Evolutionary conservation across 2,797 vertebrate genomes (phyloP).

Genomic region (Melanotaenia maccullochi): DNA sequence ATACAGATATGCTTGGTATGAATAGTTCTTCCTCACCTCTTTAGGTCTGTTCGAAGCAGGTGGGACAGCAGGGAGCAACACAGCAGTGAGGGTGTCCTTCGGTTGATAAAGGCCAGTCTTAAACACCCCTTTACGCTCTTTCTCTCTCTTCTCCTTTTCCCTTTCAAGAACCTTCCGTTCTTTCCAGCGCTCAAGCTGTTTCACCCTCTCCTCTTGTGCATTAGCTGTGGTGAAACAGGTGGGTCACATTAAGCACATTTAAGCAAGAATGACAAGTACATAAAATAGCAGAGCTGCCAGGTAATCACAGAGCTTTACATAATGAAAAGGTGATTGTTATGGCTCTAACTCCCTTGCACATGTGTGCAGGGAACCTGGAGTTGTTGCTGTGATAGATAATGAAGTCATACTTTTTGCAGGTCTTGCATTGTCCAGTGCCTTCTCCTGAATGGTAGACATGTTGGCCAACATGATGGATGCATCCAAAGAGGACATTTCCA

Average conservation of each 20-base stretch:
- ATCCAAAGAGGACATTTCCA: conserved; percentile 73
- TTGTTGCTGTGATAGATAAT: background rate
- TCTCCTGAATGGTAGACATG: conserved; percentile 50
- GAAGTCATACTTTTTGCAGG: conserved; percentile 57
- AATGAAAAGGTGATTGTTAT: background rate
- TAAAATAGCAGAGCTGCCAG: background rate
- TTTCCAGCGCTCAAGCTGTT: conserved; percentile 91
- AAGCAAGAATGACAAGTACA: background rate
- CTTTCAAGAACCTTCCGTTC: conserved; percentile 89
- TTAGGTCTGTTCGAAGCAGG: conserved; percentile 70
- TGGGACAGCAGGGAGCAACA: conserved; percentile 63
- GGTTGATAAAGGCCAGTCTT: conserved; percentile 90
- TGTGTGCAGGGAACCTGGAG: background rate
- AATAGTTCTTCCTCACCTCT: conserved; percentile 60
- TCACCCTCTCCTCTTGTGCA: conserved; percentile 75
- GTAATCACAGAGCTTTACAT: background rate
- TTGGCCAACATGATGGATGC: conserved; percentile 49
- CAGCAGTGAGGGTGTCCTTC: conserved; percentile 64
- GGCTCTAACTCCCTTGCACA: background rate
- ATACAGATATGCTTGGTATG: background rate
- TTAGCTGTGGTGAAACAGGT: conserved; percentile 57
- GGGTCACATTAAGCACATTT: background rate
- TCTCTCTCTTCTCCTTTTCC: conserved; percentile 87
- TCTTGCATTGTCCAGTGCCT: conserved; percentile 32
- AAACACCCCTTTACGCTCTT: conserved; percentile 86